phyloP scores from a whole-genome alignment of 1,140 invertebrate species.

The Bradysia coprophila region DNA sequence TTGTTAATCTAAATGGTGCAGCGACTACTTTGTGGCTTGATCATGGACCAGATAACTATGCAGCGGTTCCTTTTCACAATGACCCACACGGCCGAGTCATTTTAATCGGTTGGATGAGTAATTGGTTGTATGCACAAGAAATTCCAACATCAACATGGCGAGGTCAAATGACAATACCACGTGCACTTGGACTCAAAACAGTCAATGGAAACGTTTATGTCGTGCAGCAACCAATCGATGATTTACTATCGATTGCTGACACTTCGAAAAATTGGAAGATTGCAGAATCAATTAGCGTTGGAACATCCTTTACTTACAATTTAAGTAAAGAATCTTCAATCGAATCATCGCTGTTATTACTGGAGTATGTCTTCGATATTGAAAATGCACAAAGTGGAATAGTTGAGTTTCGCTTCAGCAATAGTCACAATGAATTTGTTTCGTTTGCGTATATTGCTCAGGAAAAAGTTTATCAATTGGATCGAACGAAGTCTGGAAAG shows the following conservation, averaged over 20 bases:
- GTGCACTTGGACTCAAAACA: background rate
- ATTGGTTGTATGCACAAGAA: background rate
- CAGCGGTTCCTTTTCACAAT: background rate
- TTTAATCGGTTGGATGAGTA: background rate
- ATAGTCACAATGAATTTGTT: background rate
- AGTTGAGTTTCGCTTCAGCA: background rate
- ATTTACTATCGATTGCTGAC: background rate
- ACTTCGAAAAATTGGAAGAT: background rate
- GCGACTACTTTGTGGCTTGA: background rate
- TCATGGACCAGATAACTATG: background rate
- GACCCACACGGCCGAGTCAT: background rate
- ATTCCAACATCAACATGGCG: background rate
- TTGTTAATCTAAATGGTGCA: background rate
- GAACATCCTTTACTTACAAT: background rate
- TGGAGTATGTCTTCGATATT: background rate
- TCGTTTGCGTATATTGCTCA: background rate
- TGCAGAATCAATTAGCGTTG: background rate
- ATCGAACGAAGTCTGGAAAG: background rate
- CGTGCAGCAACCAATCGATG: background rate
- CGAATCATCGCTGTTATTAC: background rate
- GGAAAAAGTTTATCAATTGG: background rate
- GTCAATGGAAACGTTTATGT: background rate
- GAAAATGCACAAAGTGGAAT: background rate
- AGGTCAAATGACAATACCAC: background rate
- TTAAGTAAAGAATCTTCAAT: background rate